Base-by-base conservation (phyloP, 2,797 vertebrate genomes). In the Chelonia mydas region DNA sequence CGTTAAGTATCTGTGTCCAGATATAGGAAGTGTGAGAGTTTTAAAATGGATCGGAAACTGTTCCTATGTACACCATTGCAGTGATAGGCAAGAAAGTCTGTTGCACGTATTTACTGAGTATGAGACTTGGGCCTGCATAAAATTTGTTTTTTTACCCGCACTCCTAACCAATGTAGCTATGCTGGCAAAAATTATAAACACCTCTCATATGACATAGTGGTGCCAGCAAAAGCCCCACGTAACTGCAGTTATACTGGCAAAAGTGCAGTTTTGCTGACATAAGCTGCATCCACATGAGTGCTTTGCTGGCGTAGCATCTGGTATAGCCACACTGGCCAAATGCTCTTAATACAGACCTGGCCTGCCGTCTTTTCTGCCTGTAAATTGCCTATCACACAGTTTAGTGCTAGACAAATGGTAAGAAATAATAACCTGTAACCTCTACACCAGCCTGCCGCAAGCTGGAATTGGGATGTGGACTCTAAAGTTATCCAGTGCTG, bases 171-270 rank as follows among this genome's bases (percentile, higher is more conserved):
- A 41, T 41, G 41, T 41, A 41, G 41, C 41, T 41, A 41, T 41
- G 41, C 41, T 41, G 41, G 41, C 41, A 41, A 41, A 41, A 41
- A 41, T 41, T 41, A 41, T 41, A 41, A 41, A 5, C 19, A 5
- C 47, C 3, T 55, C 47, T 51, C 50, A 10, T 33, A 59, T n/a
- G 47, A 89, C 89, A 53, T 51, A 90, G 89, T 79, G 4, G 5
- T 86, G 96, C 95, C 95, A 55, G 90, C 91, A 93, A 91, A 81
- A 96, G 91, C 94, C 54, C 76, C 74, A 23, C 33, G 10, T 41
- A 72, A 23, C 10, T 25, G 37, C 19, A 72, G n/a, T 23, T 37
- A 11, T 41, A 11, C 68, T 23, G 68, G 68, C n/a, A 72, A 41
- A 72, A 72, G 65, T 68, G 65, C 9, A 68, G 55, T 95, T 95